A percentile compares a stretch with the other conserved stretches of the same genome.
phyloP scores from a whole-genome alignment of 2,888 invertebrate genomes.

The Aphrophora alni region DNA sequence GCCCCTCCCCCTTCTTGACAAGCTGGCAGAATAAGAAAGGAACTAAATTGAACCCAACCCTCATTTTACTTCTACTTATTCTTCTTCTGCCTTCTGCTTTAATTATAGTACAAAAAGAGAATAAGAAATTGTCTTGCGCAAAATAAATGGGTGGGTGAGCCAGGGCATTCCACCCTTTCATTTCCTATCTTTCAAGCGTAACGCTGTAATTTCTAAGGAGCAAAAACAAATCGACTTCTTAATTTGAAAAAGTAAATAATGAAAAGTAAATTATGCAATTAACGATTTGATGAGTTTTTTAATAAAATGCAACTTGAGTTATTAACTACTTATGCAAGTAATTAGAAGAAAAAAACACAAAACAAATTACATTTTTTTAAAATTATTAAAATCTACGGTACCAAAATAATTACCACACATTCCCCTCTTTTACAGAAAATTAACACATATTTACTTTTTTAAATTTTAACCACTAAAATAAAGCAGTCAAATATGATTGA shows the following conservation, averaged over 20 bases:
- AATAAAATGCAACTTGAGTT: too few relatives aligned
- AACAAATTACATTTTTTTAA: too few relatives aligned
- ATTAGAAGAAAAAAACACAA: too few relatives aligned
- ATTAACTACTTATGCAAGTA: too few relatives aligned
- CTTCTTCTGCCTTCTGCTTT: conserved; percentile 32
- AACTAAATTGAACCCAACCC: conserved; percentile 28
- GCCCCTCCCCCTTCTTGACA: conserved; percentile 11
- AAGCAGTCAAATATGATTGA: too few relatives aligned
- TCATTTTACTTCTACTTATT: conserved; percentile 26
- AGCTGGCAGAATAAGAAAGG: conserved; percentile 32
- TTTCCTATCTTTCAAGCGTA: background rate
- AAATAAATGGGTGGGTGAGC: background rate
- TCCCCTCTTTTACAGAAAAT: too few relatives aligned
- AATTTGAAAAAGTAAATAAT: background rate
- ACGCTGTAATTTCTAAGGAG: background rate
- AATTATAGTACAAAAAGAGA: conserved; percentile 20
- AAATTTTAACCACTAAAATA: too few relatives aligned
- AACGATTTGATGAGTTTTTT: too few relatives aligned
- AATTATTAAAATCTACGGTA: too few relatives aligned
- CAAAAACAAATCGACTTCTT: background rate
- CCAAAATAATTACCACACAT: too few relatives aligned
- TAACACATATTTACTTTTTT: too few relatives aligned
- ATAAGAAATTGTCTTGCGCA: conserved; percentile 19
- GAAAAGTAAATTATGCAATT: background rate
- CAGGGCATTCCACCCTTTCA: background rate